Evolutionary conservation across 2,113 vertebrate species (phyloP).

Genomic region (Xiphophorus couchianus): DNA sequence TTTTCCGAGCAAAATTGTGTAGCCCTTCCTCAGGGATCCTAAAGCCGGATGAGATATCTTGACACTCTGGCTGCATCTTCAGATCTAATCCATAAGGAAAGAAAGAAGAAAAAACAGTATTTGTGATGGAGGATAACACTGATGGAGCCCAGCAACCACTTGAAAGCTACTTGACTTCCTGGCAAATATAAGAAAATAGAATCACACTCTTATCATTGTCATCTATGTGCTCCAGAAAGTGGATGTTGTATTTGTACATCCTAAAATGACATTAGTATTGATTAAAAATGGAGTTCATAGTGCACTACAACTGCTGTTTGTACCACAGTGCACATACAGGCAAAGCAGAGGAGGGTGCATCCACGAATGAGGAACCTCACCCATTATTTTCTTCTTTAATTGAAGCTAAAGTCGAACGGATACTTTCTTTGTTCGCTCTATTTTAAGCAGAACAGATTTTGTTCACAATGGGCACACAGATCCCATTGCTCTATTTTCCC

Average conservation of each 20-base stretch:
- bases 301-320: not conserved
- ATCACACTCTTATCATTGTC: not conserved
- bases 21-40: not conserved
- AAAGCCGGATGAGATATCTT: not conserved
- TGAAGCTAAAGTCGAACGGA: not conserved
- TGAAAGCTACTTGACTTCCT: not conserved
- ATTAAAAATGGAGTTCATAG: not conserved
- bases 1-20: not conserved
- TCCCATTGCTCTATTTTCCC: too few relatives aligned
- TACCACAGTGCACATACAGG: not conserved
- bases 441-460: not conserved
- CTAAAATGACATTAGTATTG: not conserved
- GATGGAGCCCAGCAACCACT: not conserved
- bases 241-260: not conserved
- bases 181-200: not conserved
- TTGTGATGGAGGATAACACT: not conserved
- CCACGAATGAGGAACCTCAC: not conserved
- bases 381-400: not conserved
- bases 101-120: not conserved
- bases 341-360: not conserved
- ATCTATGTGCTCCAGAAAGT: not conserved
- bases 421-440: not conserved
- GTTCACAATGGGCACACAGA: not conserved
- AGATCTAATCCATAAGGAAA: constrained; percentile 7
- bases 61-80: not conserved